Evolutionary conservation across 2,888 invertebrate species (phyloP), one percentile per base, ranked within the genome.

Genomic region (Cantharis rufa): DNA sequence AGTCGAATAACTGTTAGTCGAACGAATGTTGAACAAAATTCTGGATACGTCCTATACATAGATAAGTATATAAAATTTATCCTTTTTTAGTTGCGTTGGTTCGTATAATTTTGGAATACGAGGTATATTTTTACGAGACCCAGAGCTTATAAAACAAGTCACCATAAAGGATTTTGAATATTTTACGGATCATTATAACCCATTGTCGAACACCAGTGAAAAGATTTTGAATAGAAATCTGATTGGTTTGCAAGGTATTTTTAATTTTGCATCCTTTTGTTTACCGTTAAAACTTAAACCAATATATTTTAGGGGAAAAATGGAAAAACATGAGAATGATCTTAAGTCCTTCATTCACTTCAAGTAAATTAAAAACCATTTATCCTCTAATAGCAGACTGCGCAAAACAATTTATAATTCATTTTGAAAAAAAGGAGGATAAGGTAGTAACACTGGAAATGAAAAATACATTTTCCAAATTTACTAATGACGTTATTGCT

Each of bases 401-500:
- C 71, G 81, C 82, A 72, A 78, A 72, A 71, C 79, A 82, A 64
- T 81, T 80, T 48, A 61, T 73, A 10, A 48, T 74, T 11, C 71
- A 81, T 62, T 81, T 79, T 71, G 15, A 73, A 32, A 79, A 83
- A 9, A 78, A 83, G 75, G 78, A 82, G 1, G 76, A 86, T 16
- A 77, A 84, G 5, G 72, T 83, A 0, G 72, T 84, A 0, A 13
- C 21, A 15, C 80, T 90, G 0, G 90, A 90, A 64, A 83, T 88
- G 77, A 90, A 88, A 79, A 90, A 90, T 69, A 80, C 88, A 2
- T 88, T 88, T 3, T 87, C 88, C 0, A 86, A 89, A 15, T 90
- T 86, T 77, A 84, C 89, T 0, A 90, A 88, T 75, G 90, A 90
- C 80, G 89, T 90, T 5, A 90, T 90, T 71, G 90, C 89, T 0